Base-by-base conservation (phyloP, 1,140 invertebrate genomes). In the Pinna nobilis region DNA sequence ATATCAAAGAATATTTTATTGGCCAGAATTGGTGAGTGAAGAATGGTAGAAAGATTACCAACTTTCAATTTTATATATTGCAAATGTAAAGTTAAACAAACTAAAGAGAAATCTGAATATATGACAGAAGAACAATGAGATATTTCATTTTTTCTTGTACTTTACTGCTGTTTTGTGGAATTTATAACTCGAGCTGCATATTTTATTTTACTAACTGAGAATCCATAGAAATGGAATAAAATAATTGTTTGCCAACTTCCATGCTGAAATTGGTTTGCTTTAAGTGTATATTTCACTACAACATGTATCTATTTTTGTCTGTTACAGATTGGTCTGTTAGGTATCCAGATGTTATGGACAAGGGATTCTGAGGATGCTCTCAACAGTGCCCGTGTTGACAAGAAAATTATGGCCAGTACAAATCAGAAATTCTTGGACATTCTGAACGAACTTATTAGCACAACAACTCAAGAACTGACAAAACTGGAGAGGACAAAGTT, bases 261-360 rank as follows among this genome's bases (percentile, higher is more conserved):
- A 37, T 15, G 20, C n/a, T 59, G 25, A 59, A 18, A 5, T 2
- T 7, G 7, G 28, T 59, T 1, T 6, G 15, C 32, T 5, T 1
- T 61, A 23, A 3, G 2, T 11, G 1, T 37, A 20, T 55, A n/a
- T 55, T 55, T 32, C 15, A 18, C 23, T 37, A 15, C 32, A 23
- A 28, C 6, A 28, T 9, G n/a, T n/a, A n/a, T n/a, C n/a, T 49
- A 30, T n/a, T n/a, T n/a, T n/a, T n/a, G n/a, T n/a, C n/a, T n/a
- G n/a, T n/a, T 44, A 18, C 79, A 95, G 94, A 91, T 97, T 55
- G 97, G 97, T 37, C 91, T 98, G 20, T 89, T 99, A 9, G 96
- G 97, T 15, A 94, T 98, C 50, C 97, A 99, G 91, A 97, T 99
- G 93, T 94, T 98, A 70, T 98, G 97, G 97, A 98, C 97, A 0